These are phyloP conservation scores for Actinernus sp. DNA, from an alignment of 92 coral and sea anemone species.

Conservation along the genomic window DNA sequence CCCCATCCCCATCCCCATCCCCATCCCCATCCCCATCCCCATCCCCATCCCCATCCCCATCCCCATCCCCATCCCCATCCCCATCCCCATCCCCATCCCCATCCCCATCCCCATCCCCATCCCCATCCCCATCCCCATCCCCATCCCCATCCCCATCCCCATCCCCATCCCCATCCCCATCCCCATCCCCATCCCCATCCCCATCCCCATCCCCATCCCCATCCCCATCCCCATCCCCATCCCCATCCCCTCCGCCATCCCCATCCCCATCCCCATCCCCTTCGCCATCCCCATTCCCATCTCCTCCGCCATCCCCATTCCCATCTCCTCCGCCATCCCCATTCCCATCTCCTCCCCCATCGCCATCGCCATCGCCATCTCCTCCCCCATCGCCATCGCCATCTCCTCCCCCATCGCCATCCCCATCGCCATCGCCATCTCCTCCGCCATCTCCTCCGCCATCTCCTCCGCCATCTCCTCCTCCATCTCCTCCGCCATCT, in stretches of 20 bases:
- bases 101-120: slow-evolving; percentile 9
- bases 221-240: no score
- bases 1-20: slow-evolving; percentile 13
- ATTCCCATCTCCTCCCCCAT: background rate
- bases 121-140: slow-evolving; percentile 11
- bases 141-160: slow-evolving; percentile 16
- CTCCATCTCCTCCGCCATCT: no score
- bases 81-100: slow-evolving; percentile 10
- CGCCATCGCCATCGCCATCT: no score
- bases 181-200: slow-evolving; percentile 21
- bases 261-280: no score
- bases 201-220: slow-evolving; percentile 15
- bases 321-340: slow-evolving; percentile 1
- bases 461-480: no score
- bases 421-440: slow-evolving; percentile 7
- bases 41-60: background rate
- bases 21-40: slow-evolving; percentile 6
- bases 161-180: slow-evolving; percentile 1
- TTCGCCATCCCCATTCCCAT: no score
- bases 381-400: no score
- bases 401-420: slow-evolving; percentile 15
- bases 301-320: no score
- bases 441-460: no score
- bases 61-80: slow-evolving; percentile 1
- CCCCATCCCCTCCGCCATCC: no score